Evolutionary conservation across 1,140 invertebrate species (phyloP).

Genomic region (Meteorus sp.): DNA sequence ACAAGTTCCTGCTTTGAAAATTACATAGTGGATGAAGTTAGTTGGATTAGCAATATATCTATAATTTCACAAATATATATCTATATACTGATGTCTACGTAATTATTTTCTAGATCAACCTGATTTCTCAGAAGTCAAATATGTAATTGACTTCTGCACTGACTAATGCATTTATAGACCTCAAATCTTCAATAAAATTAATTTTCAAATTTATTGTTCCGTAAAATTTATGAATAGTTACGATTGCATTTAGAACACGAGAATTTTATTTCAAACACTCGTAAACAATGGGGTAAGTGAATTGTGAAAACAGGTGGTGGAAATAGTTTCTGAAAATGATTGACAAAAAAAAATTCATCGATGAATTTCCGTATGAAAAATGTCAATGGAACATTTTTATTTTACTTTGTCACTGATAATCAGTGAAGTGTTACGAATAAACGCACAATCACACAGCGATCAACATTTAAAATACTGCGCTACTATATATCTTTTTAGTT

Average conservation of each 20-base stretch:
- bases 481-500: too few relatives aligned
- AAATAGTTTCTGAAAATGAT: too few relatives aligned
- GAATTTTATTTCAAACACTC: too few relatives aligned
- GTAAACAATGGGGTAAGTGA: too few relatives aligned
- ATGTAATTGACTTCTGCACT: neutral
- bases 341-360: too few relatives aligned
- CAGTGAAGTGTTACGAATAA: neutral
- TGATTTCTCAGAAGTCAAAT: constrained; percentile 9
- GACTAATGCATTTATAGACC: neutral
- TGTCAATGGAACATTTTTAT: too few relatives aligned
- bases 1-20: constrained; percentile 31
- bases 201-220: neutral
- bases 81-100: constrained; percentile 9
- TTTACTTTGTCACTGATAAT: constrained; percentile 3
- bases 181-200: neutral
- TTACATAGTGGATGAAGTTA: constrained; percentile 11
- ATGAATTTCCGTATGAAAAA: too few relatives aligned
- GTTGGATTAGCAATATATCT: neutral
- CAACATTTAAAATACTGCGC: too few relatives aligned
- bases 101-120: constrained; percentile 32
- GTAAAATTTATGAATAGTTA: too few relatives aligned
- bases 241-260: too few relatives aligned
- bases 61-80: constrained; percentile 12
- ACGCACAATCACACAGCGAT: too few relatives aligned
- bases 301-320: too few relatives aligned